Base-by-base conservation (phyloP, 2,888 invertebrate genomes). In the Bruchidius siliquastri region DNA sequence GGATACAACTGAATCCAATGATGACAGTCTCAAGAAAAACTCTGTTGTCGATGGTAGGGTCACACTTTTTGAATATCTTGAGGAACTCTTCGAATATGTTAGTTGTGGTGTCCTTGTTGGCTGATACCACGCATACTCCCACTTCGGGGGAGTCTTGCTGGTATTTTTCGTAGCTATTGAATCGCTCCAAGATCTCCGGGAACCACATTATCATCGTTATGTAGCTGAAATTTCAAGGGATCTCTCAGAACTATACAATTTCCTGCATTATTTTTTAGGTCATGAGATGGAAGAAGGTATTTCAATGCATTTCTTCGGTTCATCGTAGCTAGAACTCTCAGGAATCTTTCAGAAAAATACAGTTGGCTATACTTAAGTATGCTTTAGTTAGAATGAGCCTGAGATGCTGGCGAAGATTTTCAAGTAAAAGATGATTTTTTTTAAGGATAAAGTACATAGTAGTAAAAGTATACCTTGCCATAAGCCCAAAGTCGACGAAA, bases 151-250 rank as follows among this genome's bases (percentile, higher is more conserved):
- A n/a, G 18, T 86, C 86, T 0, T 85, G 84, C 82, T 88, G 86
- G 69, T 86, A 78, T 4, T 84, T 82, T 20, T 88, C 85, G 82
- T 87, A 90, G 84, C 88, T 88, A 72, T 89, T 88, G 85, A 90
- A 90, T 76, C 91, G 83, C 85, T 90, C 90, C 83, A 92, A 92
- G 75, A 92, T 87, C 81, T 92, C 91, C 69, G 92, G 92, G 84
- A 92, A 92, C 92, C 92, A 92, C 90, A 92, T 89, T 87, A 90
- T 89, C 77, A 90, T 83, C 0, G 90, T 90, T 83, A 90, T 90
- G 83, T 90, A 90, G 79, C 90, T 90, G 83, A 6, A 82, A 85
- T 74, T 68, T n/a, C n/a, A n/a, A n/a, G n/a, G n/a, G n/a, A n/a
- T n/a, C n/a, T n/a, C n/a, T n/a, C n/a, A n/a, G n/a, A n/a, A n/a